Evolutionary conservation across 2,888 invertebrate genomes (phyloP).

Genomic region (Ashinkailepas kermadecensis): DNA sequence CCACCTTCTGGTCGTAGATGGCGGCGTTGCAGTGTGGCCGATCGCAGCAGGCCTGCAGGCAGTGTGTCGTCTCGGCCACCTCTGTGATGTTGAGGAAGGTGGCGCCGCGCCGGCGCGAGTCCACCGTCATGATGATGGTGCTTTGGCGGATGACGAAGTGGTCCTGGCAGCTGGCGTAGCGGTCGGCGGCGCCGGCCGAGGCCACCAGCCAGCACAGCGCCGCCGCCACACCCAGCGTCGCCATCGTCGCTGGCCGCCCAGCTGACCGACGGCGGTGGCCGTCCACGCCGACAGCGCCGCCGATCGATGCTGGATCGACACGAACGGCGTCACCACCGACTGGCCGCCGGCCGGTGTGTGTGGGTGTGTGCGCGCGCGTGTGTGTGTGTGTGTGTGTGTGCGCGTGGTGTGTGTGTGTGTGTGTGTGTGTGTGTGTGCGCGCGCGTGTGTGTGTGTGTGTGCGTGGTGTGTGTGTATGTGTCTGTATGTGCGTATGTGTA

Average conservation of each 20-base stretch:
- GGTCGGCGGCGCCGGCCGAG: neutral
- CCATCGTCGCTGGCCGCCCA: constrained; percentile 30
- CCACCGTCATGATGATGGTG: constrained; percentile 83
- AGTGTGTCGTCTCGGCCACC: constrained; percentile 65
- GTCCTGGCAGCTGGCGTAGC: constrained; percentile 51
- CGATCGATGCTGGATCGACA: neutral
- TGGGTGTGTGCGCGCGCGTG: no score
- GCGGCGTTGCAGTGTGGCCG: constrained; percentile 81
- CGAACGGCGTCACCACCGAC: no score
- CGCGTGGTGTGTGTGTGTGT: no score
- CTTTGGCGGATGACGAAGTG: constrained; percentile 78
- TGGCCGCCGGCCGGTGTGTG: no score
- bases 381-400: no score
- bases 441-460: no score
- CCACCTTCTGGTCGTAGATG: constrained; percentile 83
- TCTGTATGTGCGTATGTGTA: no score
- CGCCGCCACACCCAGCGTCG: constrained; percentile 28
- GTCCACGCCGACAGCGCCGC: neutral
- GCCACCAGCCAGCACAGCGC: constrained; percentile 21
- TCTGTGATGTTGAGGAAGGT: constrained; percentile 79
- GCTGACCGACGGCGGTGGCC: neutral
- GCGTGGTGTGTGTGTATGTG: no score
- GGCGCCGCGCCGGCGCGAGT: constrained; percentile 80
- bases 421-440: no score
- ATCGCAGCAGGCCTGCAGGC: constrained; percentile 77